Evolutionary conservation across 1,140 invertebrate genomes (phyloP), one percentile per base, ranked within the genome.

Genomic region (Hyles vespertilio): DNA sequence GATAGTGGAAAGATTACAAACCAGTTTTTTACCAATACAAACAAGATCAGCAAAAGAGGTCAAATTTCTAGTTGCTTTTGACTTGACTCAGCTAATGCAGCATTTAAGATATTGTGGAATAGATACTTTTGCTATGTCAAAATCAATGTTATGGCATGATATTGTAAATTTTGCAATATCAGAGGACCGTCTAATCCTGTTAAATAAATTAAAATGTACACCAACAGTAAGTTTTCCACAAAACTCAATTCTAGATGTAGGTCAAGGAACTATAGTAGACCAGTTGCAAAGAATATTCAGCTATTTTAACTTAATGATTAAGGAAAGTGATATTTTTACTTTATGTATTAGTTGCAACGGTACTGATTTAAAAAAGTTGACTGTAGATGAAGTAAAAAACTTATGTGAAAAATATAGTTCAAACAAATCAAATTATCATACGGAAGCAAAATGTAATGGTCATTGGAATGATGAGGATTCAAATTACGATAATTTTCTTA

Each of bases 31-130:
- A 33, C 63, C 59, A 56, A 44, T 65, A 51, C 63, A 70, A 61
- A 5, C 55, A 57, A 84, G 67, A 74, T 62, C 51, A 54, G 57
- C 59, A 49, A 69, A 67, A 61, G 68, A 84, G 10, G 45, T 87
- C 5, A 87, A 84, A 67, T 70, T 89, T 52, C 54, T 86, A 32
- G 59, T 87, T 45, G 84, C 86, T 51, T 56, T 63, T 51, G 67
- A 72, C 32, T 65, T 87, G 54, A 74, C 73, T 46, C 50, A 70
- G 60, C 63, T 86, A 59, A 59, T 78, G 54, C 51, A 67, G 58
- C 81, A 87, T 67, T 73, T 87, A 52, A 73, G 86, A 57, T 83
- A 80, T 61, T 85, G 78, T 81, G 84, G 84, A 57, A 77, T 89
- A 62, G 81, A 89, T 55, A 69, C 80, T 54, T 65, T 63, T 47